These are phyloP conservation scores for Tryphoninae sp. DNA, from an alignment of 2,888 invertebrate genomes.

Conservation along the genomic window DNA sequence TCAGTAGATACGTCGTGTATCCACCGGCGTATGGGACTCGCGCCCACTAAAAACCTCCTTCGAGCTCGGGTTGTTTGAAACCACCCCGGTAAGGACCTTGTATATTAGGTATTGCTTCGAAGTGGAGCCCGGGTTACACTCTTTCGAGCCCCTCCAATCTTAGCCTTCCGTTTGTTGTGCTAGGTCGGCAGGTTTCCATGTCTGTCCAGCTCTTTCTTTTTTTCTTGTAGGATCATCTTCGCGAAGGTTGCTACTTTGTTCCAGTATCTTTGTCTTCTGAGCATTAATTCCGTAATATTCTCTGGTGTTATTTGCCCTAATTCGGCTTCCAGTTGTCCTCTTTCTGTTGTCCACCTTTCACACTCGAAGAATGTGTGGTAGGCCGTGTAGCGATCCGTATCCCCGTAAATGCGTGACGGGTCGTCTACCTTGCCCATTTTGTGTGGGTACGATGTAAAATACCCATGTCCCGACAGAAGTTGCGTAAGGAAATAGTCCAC, in stretches of 20 bases:
- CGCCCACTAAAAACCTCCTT: slow-evolving; percentile 10
- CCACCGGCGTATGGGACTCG: background rate
- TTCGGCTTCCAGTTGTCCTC: background rate
- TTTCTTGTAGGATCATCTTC: background rate
- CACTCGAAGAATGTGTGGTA: slow-evolving; percentile 57
- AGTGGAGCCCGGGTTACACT: slow-evolving; percentile 59
- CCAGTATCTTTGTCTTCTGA: background rate
- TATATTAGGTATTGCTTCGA: slow-evolving; percentile 51
- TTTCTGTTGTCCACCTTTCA: slow-evolving; percentile 21
- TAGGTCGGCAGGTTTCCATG: background rate
- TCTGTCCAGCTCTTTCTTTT: background rate
- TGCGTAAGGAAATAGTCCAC: slow-evolving; percentile 61
- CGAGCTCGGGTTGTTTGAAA: background rate
- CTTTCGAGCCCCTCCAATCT: background rate
- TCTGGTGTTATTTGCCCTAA: background rate
- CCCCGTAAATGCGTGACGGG: slow-evolving; percentile 40
- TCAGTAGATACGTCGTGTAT: too few relatives aligned
- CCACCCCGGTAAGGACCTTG: background rate
- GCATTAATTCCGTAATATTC: background rate
- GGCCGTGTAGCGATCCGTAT: slow-evolving; percentile 41
- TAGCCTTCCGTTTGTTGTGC: background rate
- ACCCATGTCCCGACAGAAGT: slow-evolving; percentile 62
- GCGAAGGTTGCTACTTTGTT: background rate
- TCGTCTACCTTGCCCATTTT: slow-evolving; percentile 35
- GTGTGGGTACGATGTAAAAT: slow-evolving; percentile 58